Base-by-base conservation (phyloP, 2,888 invertebrate species). In the Torymus tubicola region DNA sequence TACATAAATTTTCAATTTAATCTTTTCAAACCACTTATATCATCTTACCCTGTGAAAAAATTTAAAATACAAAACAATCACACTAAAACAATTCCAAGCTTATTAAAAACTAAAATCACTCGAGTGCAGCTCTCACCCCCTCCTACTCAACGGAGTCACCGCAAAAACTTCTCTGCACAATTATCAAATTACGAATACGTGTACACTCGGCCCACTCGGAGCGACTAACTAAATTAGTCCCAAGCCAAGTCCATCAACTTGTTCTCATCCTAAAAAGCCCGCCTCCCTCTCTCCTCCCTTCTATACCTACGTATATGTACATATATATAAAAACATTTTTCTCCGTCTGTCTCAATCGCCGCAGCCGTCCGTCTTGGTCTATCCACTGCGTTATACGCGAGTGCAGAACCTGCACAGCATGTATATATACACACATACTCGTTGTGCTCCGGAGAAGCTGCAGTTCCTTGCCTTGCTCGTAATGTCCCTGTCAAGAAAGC, bases 401-500 rank as follows among this genome's bases (percentile, higher is more conserved):
- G 21, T 21, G 21, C 14, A 61, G 31, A 69, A 12, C n/a, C n/a
- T 21, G 21, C 21, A 21, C 21, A 21, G 21, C 21, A 21, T 21
- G 2, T 21, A 21, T 21, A 21, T 21, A 21, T 2, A 21, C 21
- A 21, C 21, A 21, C 2, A 21, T 52, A 21, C 61, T 71, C 65
- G 67, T 31, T 31, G 31, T 31, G 31, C 31, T 31, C 31, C 3
- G 31, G 31, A 31, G 31, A 31, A 31, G 31, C 31, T 31, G 31
- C 31, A 31, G 31, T 31, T 31, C 31, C 31, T 31, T 72, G 24
- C 76, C 76, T 78, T 77, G 82, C 84, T 85, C 86, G 86, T 87
- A 89, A 89, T 88, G 88, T 89, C 87, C 87, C 88, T 87, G 89
- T 88, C 88, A 87, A 87, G 88, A 89, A 87, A 89, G 88, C 86